phyloP scores from a whole-genome alignment of 2,888 invertebrate species.

The Agrypnus murinus region DNA sequence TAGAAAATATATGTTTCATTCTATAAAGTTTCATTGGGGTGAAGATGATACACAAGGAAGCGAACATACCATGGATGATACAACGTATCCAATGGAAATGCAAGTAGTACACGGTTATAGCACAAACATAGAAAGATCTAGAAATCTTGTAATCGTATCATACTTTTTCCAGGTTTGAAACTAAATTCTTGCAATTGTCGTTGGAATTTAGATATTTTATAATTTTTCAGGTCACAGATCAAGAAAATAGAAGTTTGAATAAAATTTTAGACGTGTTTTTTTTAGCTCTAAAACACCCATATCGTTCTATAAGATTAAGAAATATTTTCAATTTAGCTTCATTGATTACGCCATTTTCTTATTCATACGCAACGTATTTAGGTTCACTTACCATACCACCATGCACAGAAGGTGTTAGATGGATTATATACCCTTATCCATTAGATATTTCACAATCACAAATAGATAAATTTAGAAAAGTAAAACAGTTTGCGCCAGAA shows the following conservation, averaged over 20 bases:
- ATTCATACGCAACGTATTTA: constrained; percentile 74
- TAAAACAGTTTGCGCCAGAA: constrained; percentile 42
- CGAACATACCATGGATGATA: constrained; percentile 77
- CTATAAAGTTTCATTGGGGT: constrained; percentile 83
- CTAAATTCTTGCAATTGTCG: too few species aligned
- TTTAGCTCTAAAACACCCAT: neutral
- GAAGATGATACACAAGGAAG: constrained; percentile 76
- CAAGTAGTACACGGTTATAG: constrained; percentile 75
- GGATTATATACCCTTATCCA: constrained; percentile 83
- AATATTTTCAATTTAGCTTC: neutral
- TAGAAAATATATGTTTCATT: constrained; percentile 76
- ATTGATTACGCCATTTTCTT: constrained; percentile 39
- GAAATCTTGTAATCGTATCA: constrained; percentile 21
- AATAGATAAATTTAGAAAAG: constrained; percentile 51
- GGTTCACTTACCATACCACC: constrained; percentile 85
- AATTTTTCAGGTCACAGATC: too few species aligned
- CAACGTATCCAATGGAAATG: constrained; percentile 77
- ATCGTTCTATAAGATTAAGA: neutral
- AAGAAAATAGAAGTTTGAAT: neutral
- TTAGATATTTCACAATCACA: constrained; percentile 81
- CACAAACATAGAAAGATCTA: too few species aligned
- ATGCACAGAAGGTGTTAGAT: constrained; percentile 83
- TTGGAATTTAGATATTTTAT: too few species aligned
- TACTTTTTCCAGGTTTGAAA: constrained; percentile 28
- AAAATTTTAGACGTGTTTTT: neutral